Evolutionary conservation across 2,888 invertebrate genomes (phyloP), one percentile per base, ranked within the genome.

Genomic region (Leptopterna dolabrata): DNA sequence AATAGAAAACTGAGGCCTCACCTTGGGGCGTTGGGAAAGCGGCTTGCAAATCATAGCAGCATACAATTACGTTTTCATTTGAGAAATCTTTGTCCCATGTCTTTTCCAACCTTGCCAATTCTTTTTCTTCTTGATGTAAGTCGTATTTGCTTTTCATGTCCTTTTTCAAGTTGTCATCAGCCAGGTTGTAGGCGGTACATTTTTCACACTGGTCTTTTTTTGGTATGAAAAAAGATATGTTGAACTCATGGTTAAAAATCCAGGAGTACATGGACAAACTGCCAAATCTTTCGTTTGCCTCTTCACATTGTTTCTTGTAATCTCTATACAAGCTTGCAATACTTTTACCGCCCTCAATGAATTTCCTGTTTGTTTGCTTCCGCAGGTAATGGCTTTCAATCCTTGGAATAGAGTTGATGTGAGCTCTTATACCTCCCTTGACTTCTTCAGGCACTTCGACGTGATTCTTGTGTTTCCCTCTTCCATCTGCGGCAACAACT

Each of bases 281-380:
- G 7, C 55, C 55, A n/a, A 16, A 55, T 19, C 19, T 19, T 19
- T 19, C 19, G 7, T n/a, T n/a, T 55, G 14, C 90, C 81, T 55
- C 55, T 71, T 88, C 71, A 19, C 89, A 88, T n/a, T n/a, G n/a
- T 30, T 88, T 80, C 86, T 91, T 91, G 19, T 55, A 55, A 89
- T 91, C 89, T 45, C 90, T 78, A 76, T 90, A 89, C 55, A 91
- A 51, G 30, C 89, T 88, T 19, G 90, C 89, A 41, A 91, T 78
- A 30, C 89, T 88, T 87, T 89, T 89, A 16, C 90, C 89, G 9
- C 90, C 91, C 73, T 90, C 90, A 88, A 91, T 90, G 80, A 88
- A 91, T 81, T 90, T 89, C 73, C 88, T 89, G 45, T 70, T 88
- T 24, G 90, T 89, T 27, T 88, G 80, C 55, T n/a, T n/a, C n/a